These are phyloP conservation scores for Amblyjoppa fuscipennis DNA, from an alignment of 2,888 invertebrate species.

Conservation along the genomic window DNA sequence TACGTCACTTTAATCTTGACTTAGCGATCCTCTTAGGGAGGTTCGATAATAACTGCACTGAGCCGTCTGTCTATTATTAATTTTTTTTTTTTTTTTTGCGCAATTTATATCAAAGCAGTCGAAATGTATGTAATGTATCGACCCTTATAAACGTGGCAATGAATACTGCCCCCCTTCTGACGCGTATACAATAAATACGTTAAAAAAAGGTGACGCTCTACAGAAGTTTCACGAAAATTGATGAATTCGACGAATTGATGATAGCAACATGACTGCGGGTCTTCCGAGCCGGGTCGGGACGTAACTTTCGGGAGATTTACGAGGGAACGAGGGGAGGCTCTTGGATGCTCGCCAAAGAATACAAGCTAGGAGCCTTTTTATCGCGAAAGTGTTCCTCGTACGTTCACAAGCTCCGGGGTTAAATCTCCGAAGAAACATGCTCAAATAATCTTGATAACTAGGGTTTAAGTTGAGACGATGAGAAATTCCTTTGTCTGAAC, in stretches of 20 bases:
- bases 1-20: conserved; percentile 31
- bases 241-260: conserved; percentile 53
- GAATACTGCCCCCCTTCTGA: conserved; percentile 33
- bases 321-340: conserved; percentile 13
- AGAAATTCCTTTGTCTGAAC: conserved; percentile 18
- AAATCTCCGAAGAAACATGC: conserved; percentile 47
- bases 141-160: neutral
- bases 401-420: conserved; percentile 18
- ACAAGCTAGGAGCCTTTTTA: conserved; percentile 26
- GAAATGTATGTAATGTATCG: neutral
- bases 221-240: conserved; percentile 31
- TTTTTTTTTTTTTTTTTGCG: neutral
- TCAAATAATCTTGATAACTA: conserved; percentile 62
- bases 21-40: conserved; percentile 32
- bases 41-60: conserved; percentile 34
- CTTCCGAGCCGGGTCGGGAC: conserved; percentile 14
- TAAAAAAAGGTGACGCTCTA: conserved; percentile 37
- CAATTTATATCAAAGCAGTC: neutral
- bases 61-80: neutral
- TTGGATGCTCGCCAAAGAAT: conserved; percentile 60
- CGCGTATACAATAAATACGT: conserved; percentile 14
- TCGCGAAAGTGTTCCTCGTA: conserved; percentile 22
- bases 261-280: conserved; percentile 49
- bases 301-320: conserved; percentile 16
- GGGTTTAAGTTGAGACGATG: conserved; percentile 51